phyloP scores from a whole-genome alignment of 2,797 vertebrate species.

The Scyliorhinus canicula region DNA sequence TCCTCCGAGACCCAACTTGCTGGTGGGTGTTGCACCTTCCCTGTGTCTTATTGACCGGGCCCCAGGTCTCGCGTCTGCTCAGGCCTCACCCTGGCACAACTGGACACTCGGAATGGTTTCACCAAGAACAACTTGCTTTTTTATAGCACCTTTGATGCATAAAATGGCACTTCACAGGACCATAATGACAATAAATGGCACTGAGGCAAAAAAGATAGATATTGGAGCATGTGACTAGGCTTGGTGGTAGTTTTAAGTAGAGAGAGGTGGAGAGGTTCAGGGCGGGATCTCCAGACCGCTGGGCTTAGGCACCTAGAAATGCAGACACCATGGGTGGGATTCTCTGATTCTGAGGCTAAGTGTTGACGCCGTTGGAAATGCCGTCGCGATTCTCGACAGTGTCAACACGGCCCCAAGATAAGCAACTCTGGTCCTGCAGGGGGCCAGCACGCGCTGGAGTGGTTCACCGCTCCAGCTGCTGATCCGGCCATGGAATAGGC shows the following conservation, averaged over 20 bases:
- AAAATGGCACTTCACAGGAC: neutral
- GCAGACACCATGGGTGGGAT: neutral
- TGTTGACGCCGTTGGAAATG: too few species aligned
- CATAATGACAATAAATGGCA: too few species aligned
- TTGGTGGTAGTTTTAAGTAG: neutral
- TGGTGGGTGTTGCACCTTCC: neutral
- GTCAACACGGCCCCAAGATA: too few species aligned
- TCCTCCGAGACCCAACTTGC: neutral
- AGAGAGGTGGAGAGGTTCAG: neutral
- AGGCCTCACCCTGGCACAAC: neutral
- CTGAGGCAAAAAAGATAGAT: neutral
- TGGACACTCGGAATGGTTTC: too few species aligned
- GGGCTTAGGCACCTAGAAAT: neutral
- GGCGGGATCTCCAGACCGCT: neutral
- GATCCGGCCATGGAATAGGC: too few species aligned
- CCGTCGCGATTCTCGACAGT: too few species aligned
- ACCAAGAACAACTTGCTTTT: neutral
- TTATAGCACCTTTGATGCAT: neutral
- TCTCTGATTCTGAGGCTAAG: too few species aligned
- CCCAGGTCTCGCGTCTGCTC: too few species aligned
- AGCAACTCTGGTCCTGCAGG: too few species aligned
- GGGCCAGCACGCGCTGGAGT: too few species aligned
- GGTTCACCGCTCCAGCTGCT: too few species aligned
- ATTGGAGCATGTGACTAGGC: too few species aligned
- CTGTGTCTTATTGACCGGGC: neutral